Conservation (phyloP, 2,888 invertebrate species). For the Platynereis dumerilii region DNA sequence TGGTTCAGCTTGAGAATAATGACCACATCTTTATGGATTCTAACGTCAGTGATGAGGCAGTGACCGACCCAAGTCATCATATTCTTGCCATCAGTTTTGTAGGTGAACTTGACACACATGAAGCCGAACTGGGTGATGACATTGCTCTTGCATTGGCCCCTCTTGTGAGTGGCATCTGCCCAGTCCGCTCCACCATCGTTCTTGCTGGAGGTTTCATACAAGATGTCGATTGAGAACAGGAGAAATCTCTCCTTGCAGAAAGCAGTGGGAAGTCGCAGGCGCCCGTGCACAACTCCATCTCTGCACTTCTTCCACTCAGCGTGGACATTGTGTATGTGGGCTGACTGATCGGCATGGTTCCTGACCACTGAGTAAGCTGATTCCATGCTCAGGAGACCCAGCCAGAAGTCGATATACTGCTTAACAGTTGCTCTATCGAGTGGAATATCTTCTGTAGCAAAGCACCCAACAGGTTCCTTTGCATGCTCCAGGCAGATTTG, state of each 20-base stretch:
- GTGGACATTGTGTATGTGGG: constrained; percentile 8
- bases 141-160: too few species aligned
- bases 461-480: constrained; percentile 13
- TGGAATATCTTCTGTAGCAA: neutral
- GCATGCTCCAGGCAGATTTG: constrained; percentile 20
- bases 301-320: neutral
- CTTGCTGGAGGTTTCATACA: too few species aligned
- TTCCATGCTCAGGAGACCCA: constrained; percentile 9
- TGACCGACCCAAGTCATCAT: neutral
- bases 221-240: neutral
- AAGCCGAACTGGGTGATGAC: too few species aligned
- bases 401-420: constrained; percentile 6
- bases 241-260: neutral
- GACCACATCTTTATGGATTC: neutral
- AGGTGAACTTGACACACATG: too few species aligned
- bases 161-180: too few species aligned
- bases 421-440: neutral
- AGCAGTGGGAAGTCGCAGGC: neutral
- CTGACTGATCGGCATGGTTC: neutral
- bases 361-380: constrained; percentile 2
- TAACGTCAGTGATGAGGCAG: constrained; percentile 1
- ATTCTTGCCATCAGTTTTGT: neutral
- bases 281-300: neutral
- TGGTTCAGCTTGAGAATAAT: neutral
- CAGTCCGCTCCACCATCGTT: too few species aligned